Evolutionary conservation across 2,113 vertebrate genomes (phyloP), one percentile per base, ranked within the genome.

Genomic region (Ia io): DNA sequence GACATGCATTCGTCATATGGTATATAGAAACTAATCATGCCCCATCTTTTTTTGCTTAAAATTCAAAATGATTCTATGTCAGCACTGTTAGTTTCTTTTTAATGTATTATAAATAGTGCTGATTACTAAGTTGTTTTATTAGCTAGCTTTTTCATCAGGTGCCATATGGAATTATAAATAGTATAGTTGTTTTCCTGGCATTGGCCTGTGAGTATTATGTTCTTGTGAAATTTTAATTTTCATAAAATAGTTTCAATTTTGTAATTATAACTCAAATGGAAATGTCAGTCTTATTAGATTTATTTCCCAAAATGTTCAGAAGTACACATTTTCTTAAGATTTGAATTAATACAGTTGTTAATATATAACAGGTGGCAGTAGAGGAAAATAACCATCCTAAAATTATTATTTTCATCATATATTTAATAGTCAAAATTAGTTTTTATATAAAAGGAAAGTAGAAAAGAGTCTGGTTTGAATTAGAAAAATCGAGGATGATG

Each of bases 321-420:
- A 93, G 44, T 90, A 49, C 6, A 22, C 51, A 84, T 65, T 91
- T 91, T n/a, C 74, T 84, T 70, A 49, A 56, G 17, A 71, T 87
- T 92, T 88, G 90, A 92, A 78, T 96, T 96, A 87, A 1, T 5
- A 51, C 84, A 76, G 96, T 96, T 98, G 95, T 97, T 90, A 91
- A 53, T 96, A 95, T 97, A 95, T 98, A 98, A 98, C 98, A 98
- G 98, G 98, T 98, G 98, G 98, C 95, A 97, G 93, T 88, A 96
- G 96, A 98, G 97, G 98, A 98, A 96, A 96, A 97, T 96, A 98
- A 96, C 49, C 97, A 97, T 96, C 95, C 74, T 97, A 65, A 91
- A 97, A 96, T 97, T 98, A 97, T 97, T 96, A 95, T 98, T 98
- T 97, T 95, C 88, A 95, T 56, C 92, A 79, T 96, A 97, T 91